Percentiles rank a stretch among this genome's conserved stretches.
These are phyloP conservation scores for Dasyprocta punctata DNA, from an alignment of 2,113 vertebrate species.

Conservation along the genomic window DNA sequence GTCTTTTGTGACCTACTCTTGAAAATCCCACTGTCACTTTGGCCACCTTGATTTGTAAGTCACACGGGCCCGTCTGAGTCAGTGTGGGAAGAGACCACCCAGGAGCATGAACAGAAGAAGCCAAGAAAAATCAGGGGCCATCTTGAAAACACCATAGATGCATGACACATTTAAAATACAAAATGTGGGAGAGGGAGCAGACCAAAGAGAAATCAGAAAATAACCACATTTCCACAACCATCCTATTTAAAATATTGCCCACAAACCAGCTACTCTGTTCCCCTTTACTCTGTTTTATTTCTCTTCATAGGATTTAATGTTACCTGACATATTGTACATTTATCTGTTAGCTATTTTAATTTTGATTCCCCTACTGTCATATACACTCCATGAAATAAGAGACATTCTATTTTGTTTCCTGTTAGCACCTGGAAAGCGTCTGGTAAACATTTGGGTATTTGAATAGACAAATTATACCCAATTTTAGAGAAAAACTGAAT, in stretches of 20 bases:
- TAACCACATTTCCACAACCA: neutral
- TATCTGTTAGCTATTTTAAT: conserved; percentile 7
- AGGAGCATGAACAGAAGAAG: neutral
- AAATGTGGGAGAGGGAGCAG: neutral
- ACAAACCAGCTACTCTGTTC: neutral
- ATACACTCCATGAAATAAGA: neutral
- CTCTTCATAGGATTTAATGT: neutral
- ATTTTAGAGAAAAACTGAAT: conserved; percentile 37
- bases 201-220: neutral
- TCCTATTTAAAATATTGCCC: neutral
- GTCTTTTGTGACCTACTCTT: neutral
- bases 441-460: conserved; percentile 3
- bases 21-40: neutral
- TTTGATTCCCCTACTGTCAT: neutral
- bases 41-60: neutral
- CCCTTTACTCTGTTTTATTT: neutral
- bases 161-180: neutral
- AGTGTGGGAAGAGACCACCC: neutral
- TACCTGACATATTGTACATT: neutral
- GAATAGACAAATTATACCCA: conserved; percentile 9
- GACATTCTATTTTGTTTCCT: neutral
- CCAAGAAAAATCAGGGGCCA: neutral
- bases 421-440: neutral
- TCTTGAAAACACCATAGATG: neutral
- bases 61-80: neutral